These are phyloP conservation scores for Vimba vimba DNA, from an alignment of 2,113 vertebrate species.

Conservation along the genomic window DNA sequence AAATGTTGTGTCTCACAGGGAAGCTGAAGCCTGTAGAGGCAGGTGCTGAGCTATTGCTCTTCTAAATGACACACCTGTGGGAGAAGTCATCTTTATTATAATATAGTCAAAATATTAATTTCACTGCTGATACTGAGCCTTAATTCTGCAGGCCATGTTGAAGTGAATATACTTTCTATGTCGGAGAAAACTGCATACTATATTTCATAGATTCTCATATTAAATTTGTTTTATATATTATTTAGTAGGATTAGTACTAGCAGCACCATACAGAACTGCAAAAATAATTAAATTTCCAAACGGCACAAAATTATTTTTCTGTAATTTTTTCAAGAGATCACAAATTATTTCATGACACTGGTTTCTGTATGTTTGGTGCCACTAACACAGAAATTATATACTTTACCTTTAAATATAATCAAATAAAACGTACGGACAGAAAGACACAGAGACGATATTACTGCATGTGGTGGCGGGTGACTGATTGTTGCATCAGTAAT, in stretches of 20 bases:
- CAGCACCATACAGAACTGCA: background rate
- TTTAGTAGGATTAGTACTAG: background rate
- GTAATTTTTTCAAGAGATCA: background rate
- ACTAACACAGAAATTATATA: background rate
- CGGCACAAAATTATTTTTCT: background rate
- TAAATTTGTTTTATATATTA: background rate
- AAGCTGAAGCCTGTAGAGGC: background rate
- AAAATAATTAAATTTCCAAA: background rate
- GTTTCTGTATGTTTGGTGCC: background rate
- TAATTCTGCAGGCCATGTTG: background rate
- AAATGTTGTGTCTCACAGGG: conserved; percentile 6
- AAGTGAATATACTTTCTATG: background rate
- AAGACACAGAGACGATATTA: background rate
- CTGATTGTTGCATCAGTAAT: background rate
- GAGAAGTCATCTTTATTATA: background rate
- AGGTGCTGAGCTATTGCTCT: background rate
- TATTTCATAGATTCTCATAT: background rate
- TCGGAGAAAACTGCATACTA: background rate
- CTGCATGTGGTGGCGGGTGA: background rate
- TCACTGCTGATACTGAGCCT: background rate
- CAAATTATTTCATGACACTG: too few relatives aligned
- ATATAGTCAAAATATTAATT: background rate
- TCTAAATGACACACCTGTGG: background rate
- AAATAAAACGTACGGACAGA: background rate
- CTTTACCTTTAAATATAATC: background rate